Conservation (phyloP, 2,113 vertebrate species). For the Pitta sordida region DNA sequence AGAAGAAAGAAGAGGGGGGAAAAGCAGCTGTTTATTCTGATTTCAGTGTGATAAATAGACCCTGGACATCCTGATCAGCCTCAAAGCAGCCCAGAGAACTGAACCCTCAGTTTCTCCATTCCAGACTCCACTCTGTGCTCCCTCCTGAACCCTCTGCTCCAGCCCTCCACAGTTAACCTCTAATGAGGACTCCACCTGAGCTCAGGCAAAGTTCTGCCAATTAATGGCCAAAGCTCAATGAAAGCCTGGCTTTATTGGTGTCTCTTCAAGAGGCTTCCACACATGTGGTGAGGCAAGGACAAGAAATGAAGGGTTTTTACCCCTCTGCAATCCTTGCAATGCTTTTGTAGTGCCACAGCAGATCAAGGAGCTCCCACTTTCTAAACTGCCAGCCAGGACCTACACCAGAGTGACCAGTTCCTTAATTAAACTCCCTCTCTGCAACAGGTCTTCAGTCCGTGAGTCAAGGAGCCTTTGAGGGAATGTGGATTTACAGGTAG, state of each 20-base stretch:
- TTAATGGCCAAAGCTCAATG: neutral
- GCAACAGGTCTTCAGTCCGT: neutral
- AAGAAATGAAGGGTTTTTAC: neutral
- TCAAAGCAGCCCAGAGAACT: neutral
- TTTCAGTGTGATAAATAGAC: neutral
- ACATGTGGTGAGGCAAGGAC: neutral
- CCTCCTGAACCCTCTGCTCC: neutral
- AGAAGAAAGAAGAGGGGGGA: neutral
- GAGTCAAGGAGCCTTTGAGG: conserved; percentile 41
- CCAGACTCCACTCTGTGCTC: neutral
- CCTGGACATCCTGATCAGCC: neutral
- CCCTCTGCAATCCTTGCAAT: neutral
- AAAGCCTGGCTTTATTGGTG: neutral
- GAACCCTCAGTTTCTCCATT: neutral
- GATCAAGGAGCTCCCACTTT: neutral
- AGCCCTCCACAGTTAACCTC: neutral
- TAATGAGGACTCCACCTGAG: neutral
- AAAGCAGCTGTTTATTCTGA: neutral
- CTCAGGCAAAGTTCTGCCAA: neutral
- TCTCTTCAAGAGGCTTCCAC: neutral
- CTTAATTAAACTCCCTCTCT: conserved; percentile 44
- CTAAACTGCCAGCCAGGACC: neutral
- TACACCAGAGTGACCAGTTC: conserved; percentile 41
- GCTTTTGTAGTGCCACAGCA: neutral
- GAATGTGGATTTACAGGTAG: conserved; percentile 53